Evolutionary conservation across 2,888 invertebrate species (phyloP), one percentile per base, ranked within the genome.

Genomic region (Eupithecia abbreviata): DNA sequence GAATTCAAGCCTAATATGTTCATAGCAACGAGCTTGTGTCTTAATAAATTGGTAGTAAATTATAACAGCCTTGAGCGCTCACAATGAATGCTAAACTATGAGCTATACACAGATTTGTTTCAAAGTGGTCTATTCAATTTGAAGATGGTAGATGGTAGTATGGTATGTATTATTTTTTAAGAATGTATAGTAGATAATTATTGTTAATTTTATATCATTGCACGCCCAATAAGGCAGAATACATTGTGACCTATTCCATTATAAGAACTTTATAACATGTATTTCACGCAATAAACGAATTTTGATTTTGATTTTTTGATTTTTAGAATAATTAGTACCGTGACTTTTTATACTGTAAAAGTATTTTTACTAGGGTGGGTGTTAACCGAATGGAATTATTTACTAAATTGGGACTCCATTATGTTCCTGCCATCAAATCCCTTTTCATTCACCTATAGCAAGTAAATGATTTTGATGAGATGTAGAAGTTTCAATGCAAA

Each of bases 61-160:
- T 85, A 80, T 86, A 88, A 82, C 79, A 85, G 84, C 92, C 92
- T 91, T 92, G 90, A 75, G 66, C 12, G 4, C 30, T 62, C 62
- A 7, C 62, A 80, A 77, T 78, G 75, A 79, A 82, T 77, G 80
- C 84, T 85, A 74, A 82, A 84, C 68, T 73, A 67, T 43, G n/a
- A 68, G 41, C 66, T 13, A 13, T 66, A 15, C 67, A 43, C n/a
- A 68, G 67, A 68, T 43, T 42, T 45, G 43, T 45, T 41, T 45
- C 18, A 5, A 45, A 68, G 9, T 43, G n/a, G 45, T 30, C 30
- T 30, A 4, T 62, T 62, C 12, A 30, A 12, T 30, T 62, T 62
- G 12, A 12, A 62, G 12, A 30, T 9, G n/a, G 9, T n/a, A 51
- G n/a, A n/a, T n/a, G n/a, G n/a, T n/a, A n/a, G n/a, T n/a, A n/a